Evolutionary conservation across 2,113 vertebrate species (phyloP), one percentile per base, ranked within the genome.

Genomic region (Ctenomys sociabilis): DNA sequence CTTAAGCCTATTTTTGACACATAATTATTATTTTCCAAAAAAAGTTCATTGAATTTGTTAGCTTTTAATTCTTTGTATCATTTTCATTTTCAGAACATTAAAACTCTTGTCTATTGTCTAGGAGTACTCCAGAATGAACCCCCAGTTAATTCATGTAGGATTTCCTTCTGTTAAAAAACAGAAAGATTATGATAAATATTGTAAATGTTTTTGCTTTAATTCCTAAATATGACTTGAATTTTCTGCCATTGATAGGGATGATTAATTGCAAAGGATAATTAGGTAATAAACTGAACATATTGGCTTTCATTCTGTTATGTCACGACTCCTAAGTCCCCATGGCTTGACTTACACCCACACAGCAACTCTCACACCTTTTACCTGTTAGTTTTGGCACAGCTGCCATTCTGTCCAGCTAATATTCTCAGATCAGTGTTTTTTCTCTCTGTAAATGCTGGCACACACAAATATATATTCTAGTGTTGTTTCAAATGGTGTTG

Each of bases 51-150:
- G 40, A 81, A 81, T 82, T 90, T 81, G 22, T 66, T 84, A 63
- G 66, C 37, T 64, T 97, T 97, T 90, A 72, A 35, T 91, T 93
- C 13, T 73, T 80, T 68, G 37, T 7, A 49, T 95, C 14, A 1
- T 73, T n/a, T 96, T 45, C 75, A 40, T 95, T 95, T 95, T 92
- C 26, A 72, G 84, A 95, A 77, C 43, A n/a, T 64, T 40, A 52
- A 72, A 78, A 35, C 70, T n/a, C 35, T 28, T 80, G 61, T 16
- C 9, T 22, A 0, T 91, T 43, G 59, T 30, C n/a, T 80, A 32
- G 72, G 64, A 63, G 57, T 89, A 43, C 19, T 13, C 32, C 32
- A 45, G 37, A 73, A 57, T 63, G 54, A 89, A 64, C 57, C 35
- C 32, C 24, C 13, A 43, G 4, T 85, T 81, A 64, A 66, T 43